Percentiles rank a stretch among this genome's conserved stretches.
Evolutionary conservation across 2,888 invertebrate species (phyloP).

Genomic region (Crioceris asparagi): DNA sequence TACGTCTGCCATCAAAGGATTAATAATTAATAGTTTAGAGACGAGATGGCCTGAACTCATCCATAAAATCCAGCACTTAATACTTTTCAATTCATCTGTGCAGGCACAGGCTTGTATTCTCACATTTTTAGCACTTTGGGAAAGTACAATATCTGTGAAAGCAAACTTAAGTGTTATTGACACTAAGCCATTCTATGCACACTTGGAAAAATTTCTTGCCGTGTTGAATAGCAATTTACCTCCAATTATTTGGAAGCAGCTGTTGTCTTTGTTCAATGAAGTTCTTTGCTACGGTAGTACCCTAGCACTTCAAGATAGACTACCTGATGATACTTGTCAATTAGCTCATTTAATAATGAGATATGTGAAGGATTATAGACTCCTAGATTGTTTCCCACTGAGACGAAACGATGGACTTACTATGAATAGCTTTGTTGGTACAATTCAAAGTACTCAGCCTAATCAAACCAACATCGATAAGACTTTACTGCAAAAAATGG

Average conservation of each 20-base stretch:
- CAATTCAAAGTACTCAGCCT: conserved; percentile 30
- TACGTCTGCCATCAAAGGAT: conserved; percentile 75
- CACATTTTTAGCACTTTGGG: conserved; percentile 79
- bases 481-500: conserved; percentile 75
- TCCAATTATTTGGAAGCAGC: conserved; percentile 72
- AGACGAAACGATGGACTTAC: conserved; percentile 33
- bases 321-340: conserved; percentile 81
- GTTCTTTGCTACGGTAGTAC: conserved; percentile 87
- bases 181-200: conserved; percentile 79
- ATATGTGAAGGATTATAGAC: conserved; percentile 73
- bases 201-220: conserved; percentile 69
- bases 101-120: conserved; percentile 62
- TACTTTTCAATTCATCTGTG: conserved; percentile 47
- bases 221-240: conserved; percentile 59
- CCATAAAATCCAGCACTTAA: conserved; percentile 52
- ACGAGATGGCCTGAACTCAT: conserved; percentile 77
- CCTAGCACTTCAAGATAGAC: conserved; percentile 73
- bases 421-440: conserved; percentile 37
- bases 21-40: conserved; percentile 76
- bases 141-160: conserved; percentile 81
- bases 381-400: conserved; percentile 47
- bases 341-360: conserved; percentile 77
- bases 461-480: conserved; percentile 48
- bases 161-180: conserved; percentile 83
- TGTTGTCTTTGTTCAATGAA: conserved; percentile 78